Base-by-base conservation (phyloP, 2,797 vertebrate species). In the Limosa lapponica region DNA sequence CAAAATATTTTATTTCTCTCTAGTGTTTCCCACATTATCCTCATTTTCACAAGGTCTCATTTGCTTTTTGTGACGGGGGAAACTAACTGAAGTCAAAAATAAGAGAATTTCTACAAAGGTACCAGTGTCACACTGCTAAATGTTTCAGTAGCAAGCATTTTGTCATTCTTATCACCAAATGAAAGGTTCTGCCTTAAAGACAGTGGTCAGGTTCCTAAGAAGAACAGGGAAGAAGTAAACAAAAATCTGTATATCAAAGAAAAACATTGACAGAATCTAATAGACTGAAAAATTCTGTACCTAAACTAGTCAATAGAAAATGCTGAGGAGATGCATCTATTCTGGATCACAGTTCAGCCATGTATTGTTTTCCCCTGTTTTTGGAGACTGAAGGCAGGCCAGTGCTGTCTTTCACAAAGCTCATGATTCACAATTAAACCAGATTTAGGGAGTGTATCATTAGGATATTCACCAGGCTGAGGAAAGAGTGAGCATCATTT, bases 311-410 rank as follows among this genome's bases (percentile, higher is more conserved):
- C 49, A 46, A 44, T 17, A 58, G 25, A 64, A 89, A 71, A 73
- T 27, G 16, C 5, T 57, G 13, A 52, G 10, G 32, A 74, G 3
- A 37, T 46, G 13, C 2, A 62, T 19, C 10, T 75, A 10, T 71
- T 85, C 17, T 39, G 65, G 15, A 55, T 3, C 12, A 37, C 4
- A 36, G 16, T 34, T 75, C 25, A 82, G 16, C 8, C 13, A 15
- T 2, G 2, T 16, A 5, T 3, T 49, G n/a, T 49, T 41, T 36
- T 16, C 1, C 5, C 5, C 2, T 30, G 2, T 30, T 49, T 48
- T 59, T 8, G 8, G 30, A 78, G 41, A 61, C 11, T 34, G 43
- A 22, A 23, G 24, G 44, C 16, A 80, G 28, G 19, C 7, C 22
- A 39, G 18, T 24, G 14, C 2, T 34, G 12, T 41, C 43, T 44